These are phyloP conservation scores for Branchinecta lynchi DNA, from an alignment of 1,140 invertebrate genomes.

Conservation along the genomic window DNA sequence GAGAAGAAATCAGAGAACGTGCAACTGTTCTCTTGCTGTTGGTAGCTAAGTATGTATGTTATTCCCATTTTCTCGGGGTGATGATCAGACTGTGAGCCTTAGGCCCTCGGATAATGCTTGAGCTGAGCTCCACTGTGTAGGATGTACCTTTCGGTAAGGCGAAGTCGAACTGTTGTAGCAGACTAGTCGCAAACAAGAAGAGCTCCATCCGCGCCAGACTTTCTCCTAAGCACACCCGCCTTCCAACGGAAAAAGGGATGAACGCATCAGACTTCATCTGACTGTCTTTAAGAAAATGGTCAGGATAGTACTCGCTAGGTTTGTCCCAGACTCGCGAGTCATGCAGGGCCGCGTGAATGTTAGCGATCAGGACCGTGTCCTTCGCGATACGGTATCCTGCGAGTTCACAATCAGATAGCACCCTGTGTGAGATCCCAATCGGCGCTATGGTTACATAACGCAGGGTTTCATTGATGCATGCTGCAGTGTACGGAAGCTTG, in stretches of 20 bases:
- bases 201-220: constrained; percentile 48
- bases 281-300: constrained; percentile 27
- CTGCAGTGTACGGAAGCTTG: constrained; percentile 36
- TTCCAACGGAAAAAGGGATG: constrained; percentile 24
- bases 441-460: constrained; percentile 21
- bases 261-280: constrained; percentile 22
- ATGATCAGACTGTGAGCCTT: no score
- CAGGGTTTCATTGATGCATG: constrained; percentile 25
- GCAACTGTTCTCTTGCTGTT: no score
- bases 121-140: no score
- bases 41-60: no score
- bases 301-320: constrained; percentile 28
- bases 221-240: constrained; percentile 52
- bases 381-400: constrained; percentile 29
- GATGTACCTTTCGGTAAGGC: constrained; percentile 23
- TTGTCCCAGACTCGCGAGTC: constrained; percentile 29
- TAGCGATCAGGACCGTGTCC: constrained; percentile 28
- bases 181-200: constrained; percentile 43
- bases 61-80: no score
- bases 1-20: no score
- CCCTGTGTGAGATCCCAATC: constrained; percentile 20
- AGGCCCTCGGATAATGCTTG: no score
- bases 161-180: constrained; percentile 47
- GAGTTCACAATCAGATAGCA: constrained; percentile 21
- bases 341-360: constrained; percentile 28